Evolutionary conservation across 2,797 vertebrate species (phyloP), one percentile per base, ranked within the genome.

Genomic region (Alosa sapidissima): DNA sequence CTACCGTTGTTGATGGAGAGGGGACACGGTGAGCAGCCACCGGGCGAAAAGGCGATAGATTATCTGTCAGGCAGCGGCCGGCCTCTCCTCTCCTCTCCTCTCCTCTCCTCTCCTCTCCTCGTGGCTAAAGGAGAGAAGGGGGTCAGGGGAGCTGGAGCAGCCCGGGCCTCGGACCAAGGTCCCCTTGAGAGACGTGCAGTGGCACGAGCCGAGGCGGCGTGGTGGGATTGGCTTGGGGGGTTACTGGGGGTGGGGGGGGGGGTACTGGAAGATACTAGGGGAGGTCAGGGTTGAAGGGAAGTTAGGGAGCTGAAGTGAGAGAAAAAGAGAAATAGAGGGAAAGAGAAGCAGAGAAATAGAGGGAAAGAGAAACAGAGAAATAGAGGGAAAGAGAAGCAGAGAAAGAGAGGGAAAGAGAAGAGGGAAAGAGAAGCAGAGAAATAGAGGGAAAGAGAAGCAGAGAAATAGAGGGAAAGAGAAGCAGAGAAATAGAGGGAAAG

Each of bases 41-140:
- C 0, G 60, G 45, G 82, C 83, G 83, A 83, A 68, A 49, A 45
- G 83, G 52, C 75, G 82, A 88, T 88, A 82, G 88, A 90, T 91
- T 90, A 82, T 81, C 78, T 88, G 83, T 88, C 89, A 82, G 45
- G 55, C 55, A 11, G 28, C 13, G 33, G 13, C 33, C 52, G 62
- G 41, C 8, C 60, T 62, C 60, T 62, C 8, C 49, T 55, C 54
- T 5, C 0, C 16, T 72, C 28, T n/a, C n/a, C n/a, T n/a, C n/a
- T n/a, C n/a, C n/a, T n/a, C n/a, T n/a, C n/a, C n/a, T 51, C 49
- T 51, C 6, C 54, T 55, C 54, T 5, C 0, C 16, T 72, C 28
- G 14, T 41, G 65, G 33, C 65, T 72, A 41, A 72, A 72, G 65
- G 65, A 14, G 65, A 41, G 28, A 60, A 36, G 54, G 36, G 78